Conservation (phyloP, 1,140 invertebrate genomes). For the Wasmannia auropunctata region DNA sequence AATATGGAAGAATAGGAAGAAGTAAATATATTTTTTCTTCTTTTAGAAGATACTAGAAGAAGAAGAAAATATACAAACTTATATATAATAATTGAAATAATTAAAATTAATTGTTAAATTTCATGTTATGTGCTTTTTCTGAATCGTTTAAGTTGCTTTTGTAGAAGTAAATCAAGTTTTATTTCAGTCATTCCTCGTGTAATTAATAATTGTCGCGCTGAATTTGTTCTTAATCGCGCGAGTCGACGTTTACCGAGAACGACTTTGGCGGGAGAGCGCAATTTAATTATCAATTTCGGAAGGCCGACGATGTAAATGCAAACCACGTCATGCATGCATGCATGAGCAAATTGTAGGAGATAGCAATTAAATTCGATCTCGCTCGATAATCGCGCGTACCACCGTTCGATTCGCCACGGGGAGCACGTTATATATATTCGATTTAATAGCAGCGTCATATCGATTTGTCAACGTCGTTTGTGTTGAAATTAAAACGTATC, state of each 20-base stretch:
- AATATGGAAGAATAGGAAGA: too few relatives aligned
- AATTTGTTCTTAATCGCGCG: conserved; percentile 36
- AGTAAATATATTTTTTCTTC: too few relatives aligned
- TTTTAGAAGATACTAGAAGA: too few relatives aligned
- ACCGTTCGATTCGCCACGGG: background rate
- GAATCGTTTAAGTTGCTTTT: background rate
- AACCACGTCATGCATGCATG: conserved; percentile 33
- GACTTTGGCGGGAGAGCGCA: background rate
- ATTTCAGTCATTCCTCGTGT: background rate
- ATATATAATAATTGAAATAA: background rate
- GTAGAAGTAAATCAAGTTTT: too few relatives aligned
- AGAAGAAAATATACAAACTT: too few relatives aligned
- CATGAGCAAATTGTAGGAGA: conserved; percentile 40
- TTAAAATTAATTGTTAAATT: background rate
- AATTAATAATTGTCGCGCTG: background rate
- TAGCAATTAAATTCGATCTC: conserved; percentile 45
- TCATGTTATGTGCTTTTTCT: too few relatives aligned
- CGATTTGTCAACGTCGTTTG: conserved; percentile 11
- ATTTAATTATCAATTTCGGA: conserved; percentile 50
- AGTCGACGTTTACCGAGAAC: background rate
- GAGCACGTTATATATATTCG: background rate
- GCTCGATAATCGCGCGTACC: conserved; percentile 13
- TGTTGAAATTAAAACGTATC: background rate
- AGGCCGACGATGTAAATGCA: conserved; percentile 54
- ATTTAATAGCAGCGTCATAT: background rate